Percentiles rank a stretch among this genome's conserved stretches.
Evolutionary conservation across 2,888 invertebrate genomes (phyloP).

Genomic region (Perizoma affinitatum): DNA sequence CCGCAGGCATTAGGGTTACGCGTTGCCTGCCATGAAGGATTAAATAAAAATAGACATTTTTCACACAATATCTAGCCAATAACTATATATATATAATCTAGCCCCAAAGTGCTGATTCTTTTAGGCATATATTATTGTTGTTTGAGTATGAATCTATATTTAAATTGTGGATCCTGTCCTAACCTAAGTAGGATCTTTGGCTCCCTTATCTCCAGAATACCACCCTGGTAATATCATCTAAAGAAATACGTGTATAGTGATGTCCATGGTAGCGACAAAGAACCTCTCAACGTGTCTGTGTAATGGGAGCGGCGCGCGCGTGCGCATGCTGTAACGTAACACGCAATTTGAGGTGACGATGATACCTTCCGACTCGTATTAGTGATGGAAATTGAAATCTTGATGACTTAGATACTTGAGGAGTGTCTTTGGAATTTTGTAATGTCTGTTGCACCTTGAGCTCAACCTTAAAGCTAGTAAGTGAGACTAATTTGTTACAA

Average conservation of each 20-base stretch:
- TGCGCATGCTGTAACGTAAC: conserved; percentile 36
- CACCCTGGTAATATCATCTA: not conserved
- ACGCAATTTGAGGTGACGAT: conserved; percentile 43
- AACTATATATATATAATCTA: too few relatives aligned
- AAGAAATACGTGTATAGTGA: not conserved
- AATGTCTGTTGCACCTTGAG: not conserved
- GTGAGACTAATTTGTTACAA: too few relatives aligned
- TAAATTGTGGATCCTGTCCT: too few relatives aligned
- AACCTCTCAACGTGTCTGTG: conserved; percentile 18
- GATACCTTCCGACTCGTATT: conserved; percentile 37
- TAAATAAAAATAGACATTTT: too few relatives aligned
- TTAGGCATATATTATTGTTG: too few relatives aligned
- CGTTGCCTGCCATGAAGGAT: not conserved
- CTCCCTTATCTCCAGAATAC: not conserved
- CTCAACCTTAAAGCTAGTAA: too few relatives aligned
- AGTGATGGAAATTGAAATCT: conserved; percentile 31
- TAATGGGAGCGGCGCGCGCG: conserved; percentile 36
- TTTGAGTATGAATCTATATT: too few relatives aligned
- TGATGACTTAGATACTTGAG: conserved; percentile 4
- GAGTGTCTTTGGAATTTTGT: conserved; percentile 1
- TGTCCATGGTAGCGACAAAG: conserved; percentile 22
- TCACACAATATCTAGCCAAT: too few relatives aligned
- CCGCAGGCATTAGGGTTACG: too few relatives aligned
- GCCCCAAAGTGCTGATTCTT: too few relatives aligned
- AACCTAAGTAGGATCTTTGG: too few relatives aligned